phyloP scores from a whole-genome alignment of 2,888 invertebrate species.

The Thymelicus sylvestris region DNA sequence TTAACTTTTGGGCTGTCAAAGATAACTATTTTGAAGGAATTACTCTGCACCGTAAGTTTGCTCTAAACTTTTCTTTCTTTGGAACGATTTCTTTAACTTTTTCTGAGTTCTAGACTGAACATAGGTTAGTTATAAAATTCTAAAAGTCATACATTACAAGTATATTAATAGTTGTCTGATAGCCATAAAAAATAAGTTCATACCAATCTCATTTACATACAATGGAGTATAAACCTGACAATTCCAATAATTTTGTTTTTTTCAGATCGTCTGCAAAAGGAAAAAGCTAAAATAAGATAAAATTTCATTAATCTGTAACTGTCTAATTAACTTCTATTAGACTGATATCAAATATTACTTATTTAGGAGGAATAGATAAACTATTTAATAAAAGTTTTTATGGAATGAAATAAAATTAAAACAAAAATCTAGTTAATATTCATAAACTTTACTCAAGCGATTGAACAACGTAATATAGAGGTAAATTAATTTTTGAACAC shows the following conservation, averaged over 20 bases:
- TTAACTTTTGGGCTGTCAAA: conserved; percentile 74
- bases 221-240: no score
- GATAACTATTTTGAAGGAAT: conserved; percentile 68
- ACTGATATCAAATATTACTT: background rate
- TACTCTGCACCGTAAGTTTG: conserved; percentile 58
- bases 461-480: background rate
- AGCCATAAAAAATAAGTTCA: no score
- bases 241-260: background rate
- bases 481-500: conserved; percentile 60
- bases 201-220: no score
- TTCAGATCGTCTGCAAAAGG: background rate
- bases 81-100: no score
- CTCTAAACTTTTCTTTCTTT: background rate
- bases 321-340: background rate
- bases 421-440: background rate
- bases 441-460: background rate
- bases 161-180: no score
- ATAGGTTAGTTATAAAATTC: no score
- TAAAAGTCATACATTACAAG: no score
- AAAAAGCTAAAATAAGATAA: background rate
- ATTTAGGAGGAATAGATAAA: no score
- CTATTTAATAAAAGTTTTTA: no score
- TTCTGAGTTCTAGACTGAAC: no score
- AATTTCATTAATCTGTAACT: background rate
- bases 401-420: background rate